Conservation (phyloP, 2,888 invertebrate genomes). For the Liodrosophila aerea region DNA sequence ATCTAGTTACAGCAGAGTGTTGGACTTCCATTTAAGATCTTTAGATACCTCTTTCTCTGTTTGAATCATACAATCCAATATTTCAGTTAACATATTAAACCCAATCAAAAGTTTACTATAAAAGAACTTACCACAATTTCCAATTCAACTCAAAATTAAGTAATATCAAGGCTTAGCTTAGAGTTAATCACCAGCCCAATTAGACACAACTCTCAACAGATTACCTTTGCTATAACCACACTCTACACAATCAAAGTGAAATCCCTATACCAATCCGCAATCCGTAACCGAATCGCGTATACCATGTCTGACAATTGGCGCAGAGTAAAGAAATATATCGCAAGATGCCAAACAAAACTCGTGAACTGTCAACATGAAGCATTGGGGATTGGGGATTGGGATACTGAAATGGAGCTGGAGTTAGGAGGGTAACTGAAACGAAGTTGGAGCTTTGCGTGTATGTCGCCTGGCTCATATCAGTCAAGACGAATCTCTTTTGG, state of each 20-base stretch:
- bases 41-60: too few species aligned
- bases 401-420: conserved; percentile 12
- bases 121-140: too few species aligned
- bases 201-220: conserved; percentile 50
- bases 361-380: conserved; percentile 69
- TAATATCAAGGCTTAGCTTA: too few species aligned
- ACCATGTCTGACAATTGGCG: conserved; percentile 34
- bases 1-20: too few species aligned
- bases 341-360: conserved; percentile 62
- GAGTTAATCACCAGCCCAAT: conserved; percentile 48
- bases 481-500: conserved; percentile 67
- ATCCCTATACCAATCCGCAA: conserved; percentile 14
- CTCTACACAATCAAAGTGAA: background rate
- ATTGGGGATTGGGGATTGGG: conserved; percentile 7
- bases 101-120: too few species aligned
- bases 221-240: too few species aligned
- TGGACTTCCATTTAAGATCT: too few species aligned
- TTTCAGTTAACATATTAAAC: too few species aligned
- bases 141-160: too few species aligned
- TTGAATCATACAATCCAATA: too few species aligned
- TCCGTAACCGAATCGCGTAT: conserved; percentile 11
- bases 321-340: conserved; percentile 48
- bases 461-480: conserved; percentile 71
- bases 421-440: background rate
- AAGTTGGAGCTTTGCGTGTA: conserved; percentile 64